Percentiles rank a stretch among this genome's conserved stretches.
Evolutionary conservation across 2,888 invertebrate genomes (phyloP).

Genomic region (Melitaea athalia): DNA sequence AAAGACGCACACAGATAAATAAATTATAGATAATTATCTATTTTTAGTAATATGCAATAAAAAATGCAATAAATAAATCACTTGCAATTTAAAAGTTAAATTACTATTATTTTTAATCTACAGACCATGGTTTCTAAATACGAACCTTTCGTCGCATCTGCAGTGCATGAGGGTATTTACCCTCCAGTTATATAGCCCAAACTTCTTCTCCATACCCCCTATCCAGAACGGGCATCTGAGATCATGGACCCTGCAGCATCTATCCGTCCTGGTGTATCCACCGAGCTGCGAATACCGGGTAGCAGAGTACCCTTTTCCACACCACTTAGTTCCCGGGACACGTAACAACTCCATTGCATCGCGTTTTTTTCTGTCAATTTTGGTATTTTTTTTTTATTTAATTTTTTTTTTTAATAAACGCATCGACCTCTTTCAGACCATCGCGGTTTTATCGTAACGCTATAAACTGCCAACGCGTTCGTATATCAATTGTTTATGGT

Average conservation of each 20-base stretch:
- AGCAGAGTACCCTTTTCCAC: constrained; percentile 93
- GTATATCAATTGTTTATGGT: neutral
- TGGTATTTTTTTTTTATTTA: neutral
- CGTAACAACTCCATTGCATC: constrained; percentile 86
- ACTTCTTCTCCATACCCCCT: constrained; percentile 90
- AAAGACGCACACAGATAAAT: no score
- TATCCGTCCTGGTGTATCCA: constrained; percentile 90
- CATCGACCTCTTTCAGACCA: constrained; percentile 54
- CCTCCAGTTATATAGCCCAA: constrained; percentile 93
- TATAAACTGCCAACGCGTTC: neutral
- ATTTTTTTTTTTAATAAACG: constrained; percentile 38
- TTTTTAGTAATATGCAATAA: no score
- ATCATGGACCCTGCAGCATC: constrained; percentile 95
- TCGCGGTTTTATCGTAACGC: constrained; percentile 43
- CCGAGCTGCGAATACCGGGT: constrained; percentile 91
- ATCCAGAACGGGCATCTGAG: constrained; percentile 92
- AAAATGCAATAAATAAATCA: no score
- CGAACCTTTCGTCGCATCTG: constrained; percentile 94
- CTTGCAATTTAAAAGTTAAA: no score
- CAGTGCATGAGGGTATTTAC: constrained; percentile 96
- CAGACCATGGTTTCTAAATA: constrained; percentile 24
- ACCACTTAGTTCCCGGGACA: constrained; percentile 96
- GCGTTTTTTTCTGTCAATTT: constrained; percentile 66
- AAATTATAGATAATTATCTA: no score
- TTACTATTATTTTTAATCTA: neutral